Percentiles rank a stretch among this genome's conserved stretches.
These are phyloP conservation scores for Phaetusa simplex DNA, from an alignment of 2,113 vertebrate genomes.

Conservation along the genomic window DNA sequence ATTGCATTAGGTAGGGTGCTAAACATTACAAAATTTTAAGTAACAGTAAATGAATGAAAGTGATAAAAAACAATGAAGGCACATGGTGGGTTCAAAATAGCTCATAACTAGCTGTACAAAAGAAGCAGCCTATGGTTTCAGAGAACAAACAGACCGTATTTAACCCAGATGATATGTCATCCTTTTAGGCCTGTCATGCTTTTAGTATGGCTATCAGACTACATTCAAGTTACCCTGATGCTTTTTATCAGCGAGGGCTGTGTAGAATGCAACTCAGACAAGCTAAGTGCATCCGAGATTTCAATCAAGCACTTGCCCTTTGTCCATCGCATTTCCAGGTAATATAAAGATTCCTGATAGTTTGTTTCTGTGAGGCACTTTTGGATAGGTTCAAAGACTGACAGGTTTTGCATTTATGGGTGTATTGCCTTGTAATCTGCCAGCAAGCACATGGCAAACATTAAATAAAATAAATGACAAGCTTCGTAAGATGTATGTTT, in stretches of 20 bases:
- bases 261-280: conserved; percentile 75
- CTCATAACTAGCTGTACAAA: not conserved
- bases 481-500: not conserved
- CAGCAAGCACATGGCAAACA: not conserved
- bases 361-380: not conserved
- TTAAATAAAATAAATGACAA: not conserved
- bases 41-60: not conserved
- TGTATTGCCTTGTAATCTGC: not conserved
- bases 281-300: conserved; percentile 72
- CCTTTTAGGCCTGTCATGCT: conserved; percentile 72
- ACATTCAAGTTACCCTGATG: conserved; percentile 70
- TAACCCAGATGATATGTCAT: not conserved
- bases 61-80: not conserved
- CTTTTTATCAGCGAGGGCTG: conserved; percentile 79
- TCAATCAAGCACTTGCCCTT: conserved; percentile 74
- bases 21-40: not conserved
- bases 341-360: not conserved
- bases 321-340: conserved; percentile 80
- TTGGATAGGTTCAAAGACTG: not conserved
- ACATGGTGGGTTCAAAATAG: not conserved
- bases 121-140: not conserved
- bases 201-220: conserved; percentile 74
- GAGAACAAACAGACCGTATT: not conserved
- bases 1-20: not conserved
- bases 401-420: not conserved